phyloP scores from a whole-genome alignment of 2,113 vertebrate genomes.

The Ceyx cyanopectus region DNA sequence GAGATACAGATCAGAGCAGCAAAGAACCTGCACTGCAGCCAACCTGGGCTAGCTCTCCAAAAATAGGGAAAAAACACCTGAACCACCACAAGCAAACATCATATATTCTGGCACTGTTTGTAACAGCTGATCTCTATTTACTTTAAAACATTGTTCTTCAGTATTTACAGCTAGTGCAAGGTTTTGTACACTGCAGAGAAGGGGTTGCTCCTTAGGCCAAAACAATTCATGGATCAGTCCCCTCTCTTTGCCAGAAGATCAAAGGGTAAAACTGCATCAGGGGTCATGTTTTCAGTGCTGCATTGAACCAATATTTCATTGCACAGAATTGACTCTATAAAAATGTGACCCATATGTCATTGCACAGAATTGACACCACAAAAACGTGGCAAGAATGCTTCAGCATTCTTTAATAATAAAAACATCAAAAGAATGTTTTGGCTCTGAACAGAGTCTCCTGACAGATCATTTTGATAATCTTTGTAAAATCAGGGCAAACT shows the following conservation, averaged over 20 bases:
- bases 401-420: constrained; percentile 17
- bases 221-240: not conserved
- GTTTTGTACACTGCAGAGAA: not conserved
- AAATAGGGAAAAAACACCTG: not conserved
- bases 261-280: not conserved
- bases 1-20: not conserved
- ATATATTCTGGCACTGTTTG: not conserved
- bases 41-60: not conserved
- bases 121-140: not conserved
- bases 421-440: not conserved
- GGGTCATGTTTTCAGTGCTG: not conserved
- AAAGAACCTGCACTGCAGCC: not conserved
- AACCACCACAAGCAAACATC: not conserved
- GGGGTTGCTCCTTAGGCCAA: not conserved
- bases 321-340: not conserved
- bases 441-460: not conserved
- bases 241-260: not conserved
- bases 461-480: not conserved
- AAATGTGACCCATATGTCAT: not conserved
- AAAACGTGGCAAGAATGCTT: not conserved
- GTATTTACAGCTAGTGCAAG: not conserved
- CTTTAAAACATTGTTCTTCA: not conserved
- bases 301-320: not conserved
- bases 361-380: not conserved
- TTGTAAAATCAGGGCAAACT: not conserved